These are phyloP conservation scores for Podilymbus podiceps DNA, from an alignment of 2,113 vertebrate genomes.

Conservation along the genomic window DNA sequence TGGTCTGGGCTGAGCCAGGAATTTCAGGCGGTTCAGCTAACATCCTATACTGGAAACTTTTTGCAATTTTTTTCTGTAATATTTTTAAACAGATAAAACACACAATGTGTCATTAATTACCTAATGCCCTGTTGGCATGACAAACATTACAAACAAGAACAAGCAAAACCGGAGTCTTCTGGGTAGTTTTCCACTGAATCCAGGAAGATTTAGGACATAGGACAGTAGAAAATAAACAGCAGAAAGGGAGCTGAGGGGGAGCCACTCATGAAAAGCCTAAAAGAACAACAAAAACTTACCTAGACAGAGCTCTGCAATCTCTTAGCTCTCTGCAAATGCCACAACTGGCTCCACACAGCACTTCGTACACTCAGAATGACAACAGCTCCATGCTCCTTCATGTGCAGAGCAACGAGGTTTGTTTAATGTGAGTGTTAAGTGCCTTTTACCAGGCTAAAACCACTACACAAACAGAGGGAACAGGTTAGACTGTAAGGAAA, in stretches of 20 bases:
- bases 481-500: slow-evolving; percentile 42
- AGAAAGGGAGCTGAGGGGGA: background rate
- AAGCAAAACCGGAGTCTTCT: background rate
- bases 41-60: slow-evolving; percentile 23
- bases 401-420: background rate
- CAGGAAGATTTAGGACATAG: background rate
- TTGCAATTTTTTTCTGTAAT: background rate
- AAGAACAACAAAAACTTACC: slow-evolving; percentile 20
- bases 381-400: background rate
- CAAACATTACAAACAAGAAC: background rate
- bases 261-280: background rate
- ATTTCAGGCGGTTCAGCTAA: background rate
- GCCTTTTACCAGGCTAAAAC: background rate
- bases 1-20: background rate
- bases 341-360: background rate
- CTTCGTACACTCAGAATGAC: background rate
- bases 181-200: background rate
- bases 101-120: background rate
- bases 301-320: background rate
- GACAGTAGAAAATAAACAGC: background rate
- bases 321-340: background rate
- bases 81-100: slow-evolving; percentile 20
- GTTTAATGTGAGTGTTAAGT: background rate
- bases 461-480: slow-evolving; percentile 33
- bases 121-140: background rate